Conservation (phyloP, 92 coral and sea anemone genomes). For the Porites divaricata region DNA sequence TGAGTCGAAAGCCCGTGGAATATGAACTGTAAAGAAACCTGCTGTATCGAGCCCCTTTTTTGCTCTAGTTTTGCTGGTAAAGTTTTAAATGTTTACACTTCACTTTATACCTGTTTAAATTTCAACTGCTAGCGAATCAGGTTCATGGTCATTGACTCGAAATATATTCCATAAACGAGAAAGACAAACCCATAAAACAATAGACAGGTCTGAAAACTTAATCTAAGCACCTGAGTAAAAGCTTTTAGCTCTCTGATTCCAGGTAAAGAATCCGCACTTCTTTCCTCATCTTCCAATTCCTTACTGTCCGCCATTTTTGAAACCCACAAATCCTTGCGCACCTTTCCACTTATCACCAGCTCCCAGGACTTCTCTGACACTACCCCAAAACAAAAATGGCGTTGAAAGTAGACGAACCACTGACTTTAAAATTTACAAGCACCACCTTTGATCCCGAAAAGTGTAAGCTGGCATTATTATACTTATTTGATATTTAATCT, state of each 20-base stretch:
- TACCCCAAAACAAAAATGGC: conserved; percentile 70
- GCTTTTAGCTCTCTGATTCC: conserved; percentile 70
- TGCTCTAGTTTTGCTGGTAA: too few species aligned
- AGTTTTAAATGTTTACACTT: too few species aligned
- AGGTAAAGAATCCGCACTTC: conserved; percentile 34
- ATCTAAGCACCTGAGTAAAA: conserved; percentile 68
- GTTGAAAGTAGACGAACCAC: conserved; percentile 75
- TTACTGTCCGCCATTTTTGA: conserved; percentile 74
- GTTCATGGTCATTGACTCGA: too few species aligned
- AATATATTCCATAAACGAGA: too few species aligned
- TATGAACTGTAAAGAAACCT: too few species aligned
- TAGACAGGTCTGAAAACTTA: background rate
- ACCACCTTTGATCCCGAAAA: conserved; percentile 87
- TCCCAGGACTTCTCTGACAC: conserved; percentile 24
- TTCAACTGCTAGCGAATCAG: too few species aligned
- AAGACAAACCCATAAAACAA: background rate
- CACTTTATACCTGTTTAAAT: too few species aligned
- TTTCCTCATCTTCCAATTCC: background rate
- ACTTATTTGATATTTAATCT: too few species aligned
- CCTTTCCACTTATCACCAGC: background rate
- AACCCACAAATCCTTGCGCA: conserved; percentile 3
- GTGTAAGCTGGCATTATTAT: conserved; percentile 49
- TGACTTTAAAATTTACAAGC: conserved; percentile 75
- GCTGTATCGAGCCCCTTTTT: too few species aligned
- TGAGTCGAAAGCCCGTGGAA: too few species aligned